Evolutionary conservation across 2,113 vertebrate species (phyloP), one percentile per base, ranked within the genome.

Genomic region (Danionella cerebrum): DNA sequence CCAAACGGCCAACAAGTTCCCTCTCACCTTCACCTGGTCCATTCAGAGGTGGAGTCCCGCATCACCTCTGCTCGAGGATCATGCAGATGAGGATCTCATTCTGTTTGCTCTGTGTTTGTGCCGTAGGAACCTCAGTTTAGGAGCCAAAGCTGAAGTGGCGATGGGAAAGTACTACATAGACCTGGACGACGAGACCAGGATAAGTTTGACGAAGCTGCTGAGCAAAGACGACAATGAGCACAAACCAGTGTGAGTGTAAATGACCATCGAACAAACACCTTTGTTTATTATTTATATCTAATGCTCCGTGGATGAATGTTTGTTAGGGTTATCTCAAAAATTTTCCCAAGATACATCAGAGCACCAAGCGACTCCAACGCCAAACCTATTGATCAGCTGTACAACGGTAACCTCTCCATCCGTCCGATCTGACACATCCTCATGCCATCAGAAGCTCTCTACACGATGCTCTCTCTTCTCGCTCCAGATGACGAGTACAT

Each of bases 291-390:
- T n/a, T n/a, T n/a, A 36, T 55, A 10, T 35, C 19, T 18, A 6
- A 33, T 1, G 9, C 3, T 33, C 9, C 9, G 29, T 33, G 1
- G 9, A 33, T 9, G 9, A 31, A 4, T 31, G 29, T 24, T 33
- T 41, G 24, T 58, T 33, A 98, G 95, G 80, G 74, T 8, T 3
- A 87, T 98, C 58, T 57, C 74, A 33, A 67, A 83, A 0, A 81
- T 94, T 44, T 96, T 95, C 67, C 95, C 94, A 0, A 91, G 91
- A 76, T 98, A 90, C 2, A 84, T 98, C 76, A 92, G 94, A 76
- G 96, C 96, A 29, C 95, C 94, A 18, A 94, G 92, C 64, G 90
- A 94, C 75, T 89, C 92, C 0, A 86, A 88, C 13, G 89, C 96
- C 73, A 98, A 91, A 70, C 90, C 92, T 1, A 91, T 94, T 39